These are phyloP conservation scores for Engraulis encrasicolus DNA, from an alignment of 2,113 vertebrate genomes.

Conservation along the genomic window DNA sequence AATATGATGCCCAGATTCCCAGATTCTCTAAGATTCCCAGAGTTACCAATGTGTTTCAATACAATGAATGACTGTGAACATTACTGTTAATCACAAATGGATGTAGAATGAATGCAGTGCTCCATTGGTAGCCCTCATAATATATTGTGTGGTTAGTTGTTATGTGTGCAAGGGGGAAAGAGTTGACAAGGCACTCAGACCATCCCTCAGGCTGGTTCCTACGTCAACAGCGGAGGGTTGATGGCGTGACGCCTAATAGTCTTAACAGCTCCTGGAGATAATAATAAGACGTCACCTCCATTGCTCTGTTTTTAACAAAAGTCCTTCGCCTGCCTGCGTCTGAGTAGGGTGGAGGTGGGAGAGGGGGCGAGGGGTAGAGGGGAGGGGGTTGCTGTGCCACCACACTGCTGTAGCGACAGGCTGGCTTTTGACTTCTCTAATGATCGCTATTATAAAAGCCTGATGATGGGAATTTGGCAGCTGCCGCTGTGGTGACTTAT, in stretches of 20 bases:
- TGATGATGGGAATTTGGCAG: neutral
- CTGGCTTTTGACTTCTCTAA: neutral
- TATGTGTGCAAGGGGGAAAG: too few species aligned
- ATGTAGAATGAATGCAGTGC: too few species aligned
- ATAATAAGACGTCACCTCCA: neutral
- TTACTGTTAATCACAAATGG: too few species aligned
- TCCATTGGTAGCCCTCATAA: too few species aligned
- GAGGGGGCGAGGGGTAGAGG: too few species aligned
- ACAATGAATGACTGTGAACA: too few species aligned
- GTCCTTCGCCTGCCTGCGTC: too few species aligned
- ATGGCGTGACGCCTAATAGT: neutral
- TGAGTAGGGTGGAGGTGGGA: neutral
- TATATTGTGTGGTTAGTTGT: too few species aligned
- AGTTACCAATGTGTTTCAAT: too few species aligned
- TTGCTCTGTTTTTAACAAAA: neutral
- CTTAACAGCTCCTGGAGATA: neutral
- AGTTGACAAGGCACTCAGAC: neutral
- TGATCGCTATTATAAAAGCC: constrained; percentile 2
- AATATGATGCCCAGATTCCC: too few species aligned
- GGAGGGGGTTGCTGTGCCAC: too few species aligned
- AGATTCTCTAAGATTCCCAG: too few species aligned
- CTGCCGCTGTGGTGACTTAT: neutral
- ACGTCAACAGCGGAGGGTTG: neutral
- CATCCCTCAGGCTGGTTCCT: neutral
- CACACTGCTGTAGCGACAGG: neutral